Evolutionary conservation across 2,113 vertebrate genomes (phyloP).

Genomic region (Pimephales promelas): DNA sequence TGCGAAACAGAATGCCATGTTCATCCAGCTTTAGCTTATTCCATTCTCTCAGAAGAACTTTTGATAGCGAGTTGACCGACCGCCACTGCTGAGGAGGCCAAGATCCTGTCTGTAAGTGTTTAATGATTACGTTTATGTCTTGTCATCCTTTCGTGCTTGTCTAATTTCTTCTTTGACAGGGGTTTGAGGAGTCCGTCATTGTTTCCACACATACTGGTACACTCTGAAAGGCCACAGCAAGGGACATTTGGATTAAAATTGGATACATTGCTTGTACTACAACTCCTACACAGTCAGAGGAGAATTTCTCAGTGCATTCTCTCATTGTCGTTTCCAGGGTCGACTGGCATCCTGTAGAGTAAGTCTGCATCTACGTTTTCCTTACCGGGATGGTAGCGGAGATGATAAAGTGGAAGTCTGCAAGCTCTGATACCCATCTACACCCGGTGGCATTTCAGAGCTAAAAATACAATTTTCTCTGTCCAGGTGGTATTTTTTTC

Average conservation of each 20-base stretch:
- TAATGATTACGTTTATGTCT: too few relatives aligned
- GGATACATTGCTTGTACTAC: neutral
- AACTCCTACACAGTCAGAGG: neutral
- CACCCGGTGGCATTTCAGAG: neutral
- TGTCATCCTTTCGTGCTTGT: too few relatives aligned
- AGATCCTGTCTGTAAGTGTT: too few relatives aligned
- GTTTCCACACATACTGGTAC: neutral
- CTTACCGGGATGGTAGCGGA: neutral
- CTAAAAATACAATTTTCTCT: neutral
- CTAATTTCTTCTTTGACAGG: too few relatives aligned
- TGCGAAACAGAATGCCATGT: neutral
- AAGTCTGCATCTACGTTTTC: neutral
- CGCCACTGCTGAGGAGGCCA: neutral
- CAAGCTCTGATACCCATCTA: neutral
- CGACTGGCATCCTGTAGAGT: neutral
- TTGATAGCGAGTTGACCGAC: neutral
- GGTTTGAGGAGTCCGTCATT: neutral
- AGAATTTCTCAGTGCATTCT: neutral
- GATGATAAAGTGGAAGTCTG: neutral
- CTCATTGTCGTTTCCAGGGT: neutral
- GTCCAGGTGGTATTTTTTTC: constrained; percentile 6
- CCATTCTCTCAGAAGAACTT: neutral
- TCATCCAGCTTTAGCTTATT: neutral
- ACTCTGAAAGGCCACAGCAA: neutral
- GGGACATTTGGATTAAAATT: neutral